Percentiles rank a stretch among this genome's conserved stretches.
Conservation (phyloP, 2,888 invertebrate genomes). For the Synergus umbraculus region DNA sequence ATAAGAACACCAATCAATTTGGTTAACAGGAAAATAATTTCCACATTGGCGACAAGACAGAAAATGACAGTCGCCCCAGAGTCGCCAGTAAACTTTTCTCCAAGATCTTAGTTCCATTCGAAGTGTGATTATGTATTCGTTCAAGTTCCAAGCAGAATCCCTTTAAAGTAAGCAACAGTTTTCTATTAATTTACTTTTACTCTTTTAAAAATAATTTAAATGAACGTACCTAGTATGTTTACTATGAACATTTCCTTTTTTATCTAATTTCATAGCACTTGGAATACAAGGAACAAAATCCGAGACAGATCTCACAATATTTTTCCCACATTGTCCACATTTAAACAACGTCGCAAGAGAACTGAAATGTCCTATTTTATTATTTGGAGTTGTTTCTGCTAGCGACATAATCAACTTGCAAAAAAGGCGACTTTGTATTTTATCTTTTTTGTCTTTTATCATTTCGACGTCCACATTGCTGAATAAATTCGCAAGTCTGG, state of each 20-base stretch:
- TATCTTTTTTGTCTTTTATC: slow-evolving; percentile 92
- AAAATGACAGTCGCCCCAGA: slow-evolving; percentile 95
- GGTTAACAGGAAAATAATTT: slow-evolving; percentile 85
- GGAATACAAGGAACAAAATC: slow-evolving; percentile 86
- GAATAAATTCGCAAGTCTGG: slow-evolving; percentile 90
- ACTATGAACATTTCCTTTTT: slow-evolving; percentile 85
- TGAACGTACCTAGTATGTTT: slow-evolving; percentile 82
- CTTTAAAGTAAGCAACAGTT: slow-evolving; percentile 71
- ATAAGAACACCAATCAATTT: slow-evolving; percentile 90
- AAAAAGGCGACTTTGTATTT: slow-evolving; percentile 90
- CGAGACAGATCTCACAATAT: slow-evolving; percentile 85
- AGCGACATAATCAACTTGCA: slow-evolving; percentile 89
- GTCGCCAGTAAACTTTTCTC: slow-evolving; percentile 95
- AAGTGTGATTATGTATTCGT: slow-evolving; percentile 87
- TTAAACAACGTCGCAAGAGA: slow-evolving; percentile 88
- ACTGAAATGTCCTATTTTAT: slow-evolving; percentile 88
- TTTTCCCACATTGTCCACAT: slow-evolving; percentile 87
- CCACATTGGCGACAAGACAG: slow-evolving; percentile 89
- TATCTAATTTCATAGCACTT: slow-evolving; percentile 85
- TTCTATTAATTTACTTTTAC: slow-evolving; percentile 5
- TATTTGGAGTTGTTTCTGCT: slow-evolving; percentile 87
- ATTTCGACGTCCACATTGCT: slow-evolving; percentile 92
- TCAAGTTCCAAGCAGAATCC: slow-evolving; percentile 89
- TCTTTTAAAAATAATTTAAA: background rate
- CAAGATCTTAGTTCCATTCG: slow-evolving; percentile 90